Evolutionary conservation across 1,140 invertebrate species (phyloP), one percentile per base, ranked within the genome.

Genomic region (Zaprionus tsacasi): DNA sequence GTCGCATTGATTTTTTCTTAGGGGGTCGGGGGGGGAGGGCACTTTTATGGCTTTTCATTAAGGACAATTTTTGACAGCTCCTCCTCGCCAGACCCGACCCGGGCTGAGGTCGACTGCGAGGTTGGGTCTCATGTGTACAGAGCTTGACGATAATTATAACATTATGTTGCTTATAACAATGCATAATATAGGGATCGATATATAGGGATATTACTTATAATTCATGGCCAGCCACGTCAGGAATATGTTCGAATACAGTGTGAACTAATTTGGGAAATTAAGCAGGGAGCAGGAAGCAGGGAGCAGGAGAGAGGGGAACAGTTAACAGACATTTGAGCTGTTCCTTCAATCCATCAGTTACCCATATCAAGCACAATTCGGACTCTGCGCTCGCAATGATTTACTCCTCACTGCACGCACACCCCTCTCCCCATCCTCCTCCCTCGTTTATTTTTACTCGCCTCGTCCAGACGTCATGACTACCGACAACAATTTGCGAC

Each of bases 31-130:
- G 67, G 64, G 33, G 36, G 38, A 59, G 66, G 68, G 55, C 83
- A 76, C 79, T 79, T 87, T 87, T 79, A 82, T 77, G 71, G 79
- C 79, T 83, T 88, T 82, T 88, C 80, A 80, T 88, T 89, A 78
- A 78, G 70, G 70, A 74, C 82, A 40, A 73, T 80, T 77, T 83
- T 71, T 83, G 80, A 83, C 82, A 87, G 80, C 59, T 78, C 70
- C 67, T 79, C 73, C 73, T 12, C 10, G 30, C 40, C 27, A 45
- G 48, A 50, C 33, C 7, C 13, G 52, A 15, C 40, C 10, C 7
- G 4, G 33, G 33, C 33, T 10, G 2, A 10, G 21, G 21, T 21
- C 21, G 21, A 21, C 21, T 21, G 21, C 21, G 21, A 21, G 33
- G 33, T 45, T 1, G 3, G 57, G 57, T 72, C 76, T 45, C 68